Conservation (phyloP, 2,888 invertebrate species). For the Rhamphomyia laevipes region DNA sequence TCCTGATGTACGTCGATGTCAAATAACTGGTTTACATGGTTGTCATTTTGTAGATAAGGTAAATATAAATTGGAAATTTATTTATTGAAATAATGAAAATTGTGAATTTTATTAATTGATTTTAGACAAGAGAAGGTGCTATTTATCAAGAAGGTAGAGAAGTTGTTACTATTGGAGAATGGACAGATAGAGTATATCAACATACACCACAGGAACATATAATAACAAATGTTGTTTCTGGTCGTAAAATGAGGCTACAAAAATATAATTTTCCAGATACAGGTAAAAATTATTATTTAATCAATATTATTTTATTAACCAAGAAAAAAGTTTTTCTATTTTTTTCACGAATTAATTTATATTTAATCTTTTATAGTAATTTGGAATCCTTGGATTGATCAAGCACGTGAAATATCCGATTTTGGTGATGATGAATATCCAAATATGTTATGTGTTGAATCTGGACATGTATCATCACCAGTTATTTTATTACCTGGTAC, state of each 20-base stretch:
- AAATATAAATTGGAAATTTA: slow-evolving; percentile 16
- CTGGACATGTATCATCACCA: slow-evolving; percentile 80
- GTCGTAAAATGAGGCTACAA: slow-evolving; percentile 82
- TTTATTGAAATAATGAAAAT: background rate
- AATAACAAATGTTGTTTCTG: slow-evolving; percentile 84
- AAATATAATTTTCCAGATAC: slow-evolving; percentile 94
- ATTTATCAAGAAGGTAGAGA: slow-evolving; percentile 85
- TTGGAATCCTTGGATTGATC: slow-evolving; percentile 95
- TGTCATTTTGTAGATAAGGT: slow-evolving; percentile 85
- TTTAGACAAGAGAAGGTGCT: slow-evolving; percentile 68
- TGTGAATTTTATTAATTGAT: background rate
- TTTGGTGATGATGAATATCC: slow-evolving; percentile 96
- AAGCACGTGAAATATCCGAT: slow-evolving; percentile 83
- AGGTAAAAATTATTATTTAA: slow-evolving; percentile 45
- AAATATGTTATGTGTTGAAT: slow-evolving; percentile 93
- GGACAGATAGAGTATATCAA: slow-evolving; percentile 89
- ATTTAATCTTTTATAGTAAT: slow-evolving; percentile 46
- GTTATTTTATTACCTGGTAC: slow-evolving; percentile 80
- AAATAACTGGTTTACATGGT: slow-evolving; percentile 85
- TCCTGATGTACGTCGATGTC: slow-evolving; percentile 82
- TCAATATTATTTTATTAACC: background rate
- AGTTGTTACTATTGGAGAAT: slow-evolving; percentile 78
- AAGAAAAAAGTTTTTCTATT: background rate
- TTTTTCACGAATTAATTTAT: too few relatives aligned
- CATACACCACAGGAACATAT: slow-evolving; percentile 88